Percentiles rank a stretch among this genome's conserved stretches.
phyloP scores from a whole-genome alignment of 2,113 vertebrate species.

The Arothron firmamentum region DNA sequence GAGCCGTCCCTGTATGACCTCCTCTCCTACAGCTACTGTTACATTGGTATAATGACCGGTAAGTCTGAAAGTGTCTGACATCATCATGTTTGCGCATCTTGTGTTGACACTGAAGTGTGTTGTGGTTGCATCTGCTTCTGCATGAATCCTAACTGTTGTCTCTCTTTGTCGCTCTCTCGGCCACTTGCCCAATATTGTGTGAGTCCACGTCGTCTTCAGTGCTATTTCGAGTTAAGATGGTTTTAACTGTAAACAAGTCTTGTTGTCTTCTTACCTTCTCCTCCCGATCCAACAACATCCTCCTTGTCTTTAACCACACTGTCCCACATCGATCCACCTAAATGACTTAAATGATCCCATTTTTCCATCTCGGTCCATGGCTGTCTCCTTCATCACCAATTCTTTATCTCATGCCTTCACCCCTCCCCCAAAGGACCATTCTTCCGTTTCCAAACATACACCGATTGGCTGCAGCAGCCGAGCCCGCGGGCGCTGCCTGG shows the following conservation, averaged over 20 bases:
- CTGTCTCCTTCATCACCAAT: constrained; percentile 21
- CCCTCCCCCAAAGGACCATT: constrained; percentile 78
- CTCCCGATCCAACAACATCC: constrained; percentile 9
- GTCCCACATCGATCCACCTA: constrained; percentile 10
- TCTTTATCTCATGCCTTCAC: constrained; percentile 23
- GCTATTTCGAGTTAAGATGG: constrained; percentile 13
- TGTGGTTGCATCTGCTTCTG: constrained; percentile 52
- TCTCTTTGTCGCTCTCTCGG: constrained; percentile 67
- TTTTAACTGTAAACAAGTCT: constrained; percentile 16
- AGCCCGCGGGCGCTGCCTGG: constrained; percentile 75
- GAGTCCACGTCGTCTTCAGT: constrained; percentile 58
- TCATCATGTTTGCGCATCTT: neutral
- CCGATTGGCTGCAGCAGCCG: constrained; percentile 84
- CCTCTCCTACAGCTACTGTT: constrained; percentile 88
- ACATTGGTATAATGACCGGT: constrained; percentile 88
- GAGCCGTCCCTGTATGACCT: constrained; percentile 81
- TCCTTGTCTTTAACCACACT: constrained; percentile 1
- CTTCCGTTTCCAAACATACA: constrained; percentile 84
- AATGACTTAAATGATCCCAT: constrained; percentile 15
- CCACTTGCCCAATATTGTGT: constrained; percentile 68
- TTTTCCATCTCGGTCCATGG: constrained; percentile 15
- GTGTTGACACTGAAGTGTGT: constrained; percentile 7
- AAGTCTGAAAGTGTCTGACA: constrained; percentile 21
- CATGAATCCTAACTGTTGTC: constrained; percentile 69
- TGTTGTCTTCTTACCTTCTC: constrained; percentile 24